Evolutionary conservation across 1,140 invertebrate genomes (phyloP), one percentile per base, ranked within the genome.

Genomic region (Meloidogyne hapla): DNA sequence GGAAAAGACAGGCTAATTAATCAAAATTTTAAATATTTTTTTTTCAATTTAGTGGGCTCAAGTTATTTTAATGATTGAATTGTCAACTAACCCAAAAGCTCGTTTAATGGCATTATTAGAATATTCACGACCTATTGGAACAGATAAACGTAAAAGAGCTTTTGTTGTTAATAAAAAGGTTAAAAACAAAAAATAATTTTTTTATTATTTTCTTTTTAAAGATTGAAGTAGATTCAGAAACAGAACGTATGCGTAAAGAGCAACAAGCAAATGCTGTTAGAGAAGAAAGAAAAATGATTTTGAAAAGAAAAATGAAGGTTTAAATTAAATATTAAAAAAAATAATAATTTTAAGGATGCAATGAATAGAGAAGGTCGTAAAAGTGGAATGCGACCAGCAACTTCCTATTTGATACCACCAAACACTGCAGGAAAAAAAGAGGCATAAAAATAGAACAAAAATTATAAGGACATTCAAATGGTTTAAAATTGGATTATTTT

Each of bases 101-200:
- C 89, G 95, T 68, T 87, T 94, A 25, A 91, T 92, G 85, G 92
- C 95, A 84, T 91, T 96, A 61, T 91, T 92, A 88, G 91, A 92
- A 48, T 99, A 99, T 87, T 95, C 94, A n/a, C 93, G 97, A 87
- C 92, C 94, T 0, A 95, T 96, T 92, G 94, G 93, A 0, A 94
- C 93, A 86, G 93, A 93, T 0, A 90, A 86, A 79, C 77, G 78
- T 33, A 78, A 92, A 81, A 89, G 93, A 83, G 95, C 94, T 10
- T 88, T 98, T 26, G 93, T 96, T 0, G 88, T 96, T 15, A 92
- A 93, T 87, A 93, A 94, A 90, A 91, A 91, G 78, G 83, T 83
- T 65, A 80, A 38, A 1, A 45, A 1, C 1, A n/a, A 2, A 1
- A 62, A 48, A n/a, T 71, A 73, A 26, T 25, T 15, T 74, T 33